Conservation (phyloP, 2,797 vertebrate species). For the Tragopan temminckii region DNA sequence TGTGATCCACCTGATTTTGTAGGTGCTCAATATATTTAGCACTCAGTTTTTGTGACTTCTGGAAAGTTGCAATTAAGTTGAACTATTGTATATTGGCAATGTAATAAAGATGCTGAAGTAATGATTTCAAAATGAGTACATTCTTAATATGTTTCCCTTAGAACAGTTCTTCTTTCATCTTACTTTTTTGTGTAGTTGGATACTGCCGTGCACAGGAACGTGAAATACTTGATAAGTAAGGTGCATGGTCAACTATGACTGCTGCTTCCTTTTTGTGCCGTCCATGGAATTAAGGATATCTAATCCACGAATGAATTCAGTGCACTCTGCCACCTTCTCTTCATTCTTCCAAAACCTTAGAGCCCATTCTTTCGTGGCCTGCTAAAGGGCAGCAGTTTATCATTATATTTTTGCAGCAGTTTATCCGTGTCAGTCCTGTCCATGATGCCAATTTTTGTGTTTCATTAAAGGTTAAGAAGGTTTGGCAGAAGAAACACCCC, state of each 20-base stretch:
- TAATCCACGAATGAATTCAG: neutral
- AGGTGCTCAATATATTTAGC: neutral
- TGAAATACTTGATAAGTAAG: neutral
- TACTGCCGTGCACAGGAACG: rapidly evolving
- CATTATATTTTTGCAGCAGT: no score
- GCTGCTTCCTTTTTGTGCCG: rapidly evolving
- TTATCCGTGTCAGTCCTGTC: no score
- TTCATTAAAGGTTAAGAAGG: no score
- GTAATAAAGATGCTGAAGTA: neutral
- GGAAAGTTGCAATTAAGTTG: neutral
- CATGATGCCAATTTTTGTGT: no score
- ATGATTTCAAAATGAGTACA: rapidly evolving
- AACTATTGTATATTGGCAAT: neutral
- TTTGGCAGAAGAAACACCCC: no score
- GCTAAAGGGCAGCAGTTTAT: no score
- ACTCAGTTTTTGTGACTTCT: neutral
- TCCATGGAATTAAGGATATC: neutral
- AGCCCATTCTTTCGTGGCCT: no score
- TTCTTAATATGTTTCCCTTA: neutral
- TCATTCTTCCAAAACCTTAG: no score
- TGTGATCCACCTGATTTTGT: neutral
- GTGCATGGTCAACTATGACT: rapidly evolving
- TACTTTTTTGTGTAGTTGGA: neutral
- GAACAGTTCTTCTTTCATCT: neutral
- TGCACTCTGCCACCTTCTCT: no score